Evolutionary conservation across 2,113 vertebrate species (phyloP).

Genomic region (Nematolebias whitei): DNA sequence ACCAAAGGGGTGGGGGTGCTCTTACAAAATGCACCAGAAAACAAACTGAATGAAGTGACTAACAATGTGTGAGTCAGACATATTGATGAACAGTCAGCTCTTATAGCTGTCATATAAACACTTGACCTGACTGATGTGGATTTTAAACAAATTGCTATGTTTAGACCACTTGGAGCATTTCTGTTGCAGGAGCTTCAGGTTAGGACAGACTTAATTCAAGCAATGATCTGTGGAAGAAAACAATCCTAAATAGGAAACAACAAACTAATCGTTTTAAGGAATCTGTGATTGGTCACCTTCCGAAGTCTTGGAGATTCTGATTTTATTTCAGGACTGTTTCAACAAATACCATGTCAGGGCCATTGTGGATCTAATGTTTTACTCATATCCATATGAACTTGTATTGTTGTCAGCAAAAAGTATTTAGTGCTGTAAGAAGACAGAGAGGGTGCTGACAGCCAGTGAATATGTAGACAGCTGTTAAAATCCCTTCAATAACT

Average conservation of each 20-base stretch:
- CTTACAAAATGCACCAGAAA: not conserved
- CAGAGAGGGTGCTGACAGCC: not conserved
- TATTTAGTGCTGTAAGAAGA: conserved; percentile 1
- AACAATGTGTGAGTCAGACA: not conserved
- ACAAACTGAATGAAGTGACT: not conserved
- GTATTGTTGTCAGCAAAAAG: not conserved
- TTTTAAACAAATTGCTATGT: not conserved
- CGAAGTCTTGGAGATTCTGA: too few species aligned
- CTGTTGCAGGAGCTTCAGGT: not conserved
- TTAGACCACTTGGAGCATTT: not conserved
- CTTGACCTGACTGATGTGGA: not conserved
- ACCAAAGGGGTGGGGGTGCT: not conserved
- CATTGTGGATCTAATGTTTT: too few species aligned
- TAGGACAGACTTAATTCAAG: not conserved
- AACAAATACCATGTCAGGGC: too few species aligned
- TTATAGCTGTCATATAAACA: not conserved
- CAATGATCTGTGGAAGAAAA: not conserved
- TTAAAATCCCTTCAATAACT: conserved; percentile 13
- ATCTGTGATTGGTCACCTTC: not conserved
- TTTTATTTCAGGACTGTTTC: not conserved
- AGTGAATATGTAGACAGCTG: not conserved
- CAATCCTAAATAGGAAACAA: not conserved
- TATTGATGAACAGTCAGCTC: not conserved
- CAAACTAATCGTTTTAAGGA: not conserved
- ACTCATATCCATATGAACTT: too few species aligned